Evolutionary conservation across 2,113 vertebrate genomes (phyloP).

Genomic region (Amia ocellicauda): DNA sequence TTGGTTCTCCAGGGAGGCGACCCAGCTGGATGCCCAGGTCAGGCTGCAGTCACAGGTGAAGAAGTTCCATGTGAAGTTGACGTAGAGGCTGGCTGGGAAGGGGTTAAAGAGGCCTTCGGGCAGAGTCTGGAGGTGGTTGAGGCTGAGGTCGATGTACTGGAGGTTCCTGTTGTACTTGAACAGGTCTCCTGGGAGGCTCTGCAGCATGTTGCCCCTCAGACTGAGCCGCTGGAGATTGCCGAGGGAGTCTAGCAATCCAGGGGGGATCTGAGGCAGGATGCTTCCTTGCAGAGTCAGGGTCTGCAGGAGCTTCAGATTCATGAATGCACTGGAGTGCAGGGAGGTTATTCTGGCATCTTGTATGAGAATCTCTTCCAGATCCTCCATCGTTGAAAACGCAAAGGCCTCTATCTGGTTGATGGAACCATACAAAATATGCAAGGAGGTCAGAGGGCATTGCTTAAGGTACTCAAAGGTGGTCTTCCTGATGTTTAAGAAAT

Average conservation of each 20-base stretch:
- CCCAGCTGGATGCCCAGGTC: conserved; percentile 3
- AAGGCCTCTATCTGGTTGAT: conserved; percentile 16
- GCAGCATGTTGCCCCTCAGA: conserved; percentile 3
- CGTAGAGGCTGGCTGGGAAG: background rate
- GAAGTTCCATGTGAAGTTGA: conserved; percentile 7
- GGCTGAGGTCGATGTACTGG: conserved; percentile 9
- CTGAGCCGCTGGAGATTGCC: conserved; percentile 4
- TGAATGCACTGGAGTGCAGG: background rate
- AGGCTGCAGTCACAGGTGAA: conserved; percentile 14
- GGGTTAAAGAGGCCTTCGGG: conserved; percentile 9
- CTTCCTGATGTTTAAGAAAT: conserved; percentile 2
- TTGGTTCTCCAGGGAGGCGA: background rate
- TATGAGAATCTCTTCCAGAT: conserved; percentile 1
- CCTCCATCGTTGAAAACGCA: conserved; percentile 12
- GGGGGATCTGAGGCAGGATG: background rate
- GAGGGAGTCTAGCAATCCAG: background rate
- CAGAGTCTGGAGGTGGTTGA: conserved; percentile 3
- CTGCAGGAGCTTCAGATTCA: background rate
- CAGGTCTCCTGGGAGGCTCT: conserved; percentile 10
- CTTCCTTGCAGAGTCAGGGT: background rate
- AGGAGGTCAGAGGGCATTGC: conserved; percentile 7
- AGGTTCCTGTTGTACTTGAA: conserved; percentile 18
- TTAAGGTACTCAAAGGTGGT: conserved; percentile 4
- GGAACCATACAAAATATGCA: background rate
- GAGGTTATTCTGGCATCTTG: background rate